A percentile compares a stretch with the other conserved stretches of the same genome.
These are phyloP conservation scores for Lydus trimaculatus DNA, from an alignment of 2,888 invertebrate species.

Conservation along the genomic window DNA sequence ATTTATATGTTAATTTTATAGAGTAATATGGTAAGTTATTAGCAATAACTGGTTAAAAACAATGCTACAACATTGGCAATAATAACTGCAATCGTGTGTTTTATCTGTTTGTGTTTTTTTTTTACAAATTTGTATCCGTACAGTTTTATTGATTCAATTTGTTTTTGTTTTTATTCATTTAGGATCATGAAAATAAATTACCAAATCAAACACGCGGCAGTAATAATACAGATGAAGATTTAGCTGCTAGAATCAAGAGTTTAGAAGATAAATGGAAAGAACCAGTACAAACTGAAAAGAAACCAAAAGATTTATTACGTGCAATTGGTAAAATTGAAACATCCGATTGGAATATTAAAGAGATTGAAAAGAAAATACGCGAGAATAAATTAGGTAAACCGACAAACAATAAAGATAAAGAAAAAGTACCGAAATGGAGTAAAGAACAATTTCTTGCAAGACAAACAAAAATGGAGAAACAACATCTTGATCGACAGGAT, in stretches of 20 bases:
- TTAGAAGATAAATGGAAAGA: conserved; percentile 81
- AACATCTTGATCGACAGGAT: conserved; percentile 67
- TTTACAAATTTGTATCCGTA: background rate
- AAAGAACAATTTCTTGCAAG: conserved; percentile 79
- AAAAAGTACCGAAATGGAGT: conserved; percentile 91
- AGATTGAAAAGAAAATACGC: conserved; percentile 88
- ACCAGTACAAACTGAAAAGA: conserved; percentile 69
- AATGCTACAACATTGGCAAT: background rate
- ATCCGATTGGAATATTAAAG: conserved; percentile 90
- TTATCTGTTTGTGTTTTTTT: background rate
- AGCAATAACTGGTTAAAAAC: background rate
- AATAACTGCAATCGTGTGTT: background rate
- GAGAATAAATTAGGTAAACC: conserved; percentile 74
- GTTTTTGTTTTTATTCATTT: conserved; percentile 19
- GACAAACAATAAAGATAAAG: conserved; percentile 66
- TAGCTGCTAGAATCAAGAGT: conserved; percentile 71
- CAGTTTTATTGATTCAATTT: background rate
- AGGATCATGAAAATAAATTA: conserved; percentile 54
- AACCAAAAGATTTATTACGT: conserved; percentile 85
- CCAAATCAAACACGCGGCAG: conserved; percentile 40
- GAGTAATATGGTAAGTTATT: background rate
- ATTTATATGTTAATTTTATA: background rate
- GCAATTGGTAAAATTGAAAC: conserved; percentile 90
- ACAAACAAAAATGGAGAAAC: conserved; percentile 74
- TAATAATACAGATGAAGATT: conserved; percentile 63